These are phyloP conservation scores for Atta texana DNA, from an alignment of 1,140 invertebrate genomes.

Conservation along the genomic window DNA sequence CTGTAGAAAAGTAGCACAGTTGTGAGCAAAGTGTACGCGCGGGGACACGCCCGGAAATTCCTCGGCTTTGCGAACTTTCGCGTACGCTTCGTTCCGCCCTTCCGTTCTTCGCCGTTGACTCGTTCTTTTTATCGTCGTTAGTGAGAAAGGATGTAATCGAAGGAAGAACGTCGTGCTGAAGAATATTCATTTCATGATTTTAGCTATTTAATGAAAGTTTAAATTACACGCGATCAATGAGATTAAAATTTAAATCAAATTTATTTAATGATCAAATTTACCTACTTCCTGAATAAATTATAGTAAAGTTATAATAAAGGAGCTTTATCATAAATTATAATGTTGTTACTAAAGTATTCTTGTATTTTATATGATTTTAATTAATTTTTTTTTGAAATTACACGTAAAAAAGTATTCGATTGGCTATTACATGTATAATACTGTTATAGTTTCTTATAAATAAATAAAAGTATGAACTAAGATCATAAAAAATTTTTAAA, in stretches of 20 bases:
- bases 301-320: conserved; percentile 2
- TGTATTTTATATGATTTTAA: not conserved
- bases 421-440: too few relatives aligned
- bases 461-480: not conserved
- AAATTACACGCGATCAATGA: conserved; percentile 10
- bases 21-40: conserved; percentile 36
- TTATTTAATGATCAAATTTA: conserved; percentile 6
- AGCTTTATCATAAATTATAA: not conserved
- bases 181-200: conserved; percentile 35
- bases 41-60: conserved; percentile 39
- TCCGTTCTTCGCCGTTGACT: conserved; percentile 16
- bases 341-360: not conserved
- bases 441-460: too few relatives aligned
- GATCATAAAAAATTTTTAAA: not conserved
- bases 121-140: conserved; percentile 4
- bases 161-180: conserved; percentile 20
- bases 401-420: not conserved
- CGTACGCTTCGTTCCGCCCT: conserved; percentile 17
- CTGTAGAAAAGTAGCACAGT: conserved; percentile 29
- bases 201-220: conserved; percentile 48
- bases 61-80: conserved; percentile 52
- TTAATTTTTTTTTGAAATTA: not conserved
- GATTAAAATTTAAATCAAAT: conserved; percentile 19
- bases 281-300: not conserved
- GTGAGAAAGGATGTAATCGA: not conserved